Percentiles rank a stretch among this genome's conserved stretches.
These are phyloP conservation scores for Deilephila porcellus DNA, from an alignment of 2,888 invertebrate species.

Conservation along the genomic window DNA sequence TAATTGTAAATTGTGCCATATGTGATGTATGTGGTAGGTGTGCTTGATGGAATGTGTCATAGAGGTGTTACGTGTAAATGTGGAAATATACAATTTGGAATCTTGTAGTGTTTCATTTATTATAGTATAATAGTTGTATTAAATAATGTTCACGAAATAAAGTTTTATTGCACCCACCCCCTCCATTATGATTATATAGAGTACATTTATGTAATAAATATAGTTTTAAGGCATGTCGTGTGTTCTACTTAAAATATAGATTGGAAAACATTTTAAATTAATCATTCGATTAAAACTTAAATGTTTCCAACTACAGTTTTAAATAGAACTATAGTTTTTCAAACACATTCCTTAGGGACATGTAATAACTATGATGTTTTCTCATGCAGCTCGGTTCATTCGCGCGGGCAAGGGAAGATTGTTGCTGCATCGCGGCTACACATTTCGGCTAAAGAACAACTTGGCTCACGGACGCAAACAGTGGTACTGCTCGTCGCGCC, in stretches of 20 bases:
- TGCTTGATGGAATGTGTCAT: slow-evolving; percentile 27
- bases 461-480: slow-evolving; percentile 81
- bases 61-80: slow-evolving; percentile 47
- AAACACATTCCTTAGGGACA: background rate
- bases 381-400: slow-evolving; percentile 75
- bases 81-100: slow-evolving; percentile 50
- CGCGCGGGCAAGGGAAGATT: slow-evolving; percentile 79
- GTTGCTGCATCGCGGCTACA: slow-evolving; percentile 78
- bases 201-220: background rate
- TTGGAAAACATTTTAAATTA: background rate
- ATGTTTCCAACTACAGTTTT: slow-evolving; percentile 1
- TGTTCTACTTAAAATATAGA: slow-evolving; percentile 18
- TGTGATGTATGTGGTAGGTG: slow-evolving; percentile 14
- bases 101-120: slow-evolving; percentile 45
- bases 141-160: background rate
- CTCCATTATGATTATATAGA: background rate
- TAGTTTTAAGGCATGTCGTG: slow-evolving; percentile 16
- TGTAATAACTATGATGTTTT: slow-evolving; percentile 43
- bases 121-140: slow-evolving; percentile 30
- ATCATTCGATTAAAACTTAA: background rate
- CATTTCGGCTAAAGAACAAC: slow-evolving; percentile 80
- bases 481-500: slow-evolving; percentile 81
- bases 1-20: slow-evolving; percentile 20
- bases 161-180: slow-evolving; percentile 35
- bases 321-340: background rate